A percentile compares a stretch with the other conserved stretches of the same genome.
Conservation (phyloP, 1,140 invertebrate species). For the Brachionus asplanchnoidis region DNA sequence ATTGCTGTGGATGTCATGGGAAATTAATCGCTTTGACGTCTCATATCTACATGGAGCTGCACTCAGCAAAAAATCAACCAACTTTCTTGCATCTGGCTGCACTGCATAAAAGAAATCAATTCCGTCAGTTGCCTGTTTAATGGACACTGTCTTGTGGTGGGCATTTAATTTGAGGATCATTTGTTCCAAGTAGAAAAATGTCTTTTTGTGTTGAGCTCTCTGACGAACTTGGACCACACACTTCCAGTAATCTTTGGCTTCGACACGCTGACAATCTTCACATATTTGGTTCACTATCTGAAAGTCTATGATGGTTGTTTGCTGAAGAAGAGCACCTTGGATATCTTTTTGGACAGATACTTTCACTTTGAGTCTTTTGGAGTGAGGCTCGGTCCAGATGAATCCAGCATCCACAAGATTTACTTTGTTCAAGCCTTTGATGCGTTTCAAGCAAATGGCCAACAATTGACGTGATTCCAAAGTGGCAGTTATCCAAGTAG, state of each 20-base stretch:
- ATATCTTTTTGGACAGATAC: conserved; percentile 91
- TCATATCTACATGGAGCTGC: conserved; percentile 73
- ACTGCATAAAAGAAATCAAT: conserved; percentile 89
- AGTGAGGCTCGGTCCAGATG: conserved; percentile 98
- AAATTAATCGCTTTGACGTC: conserved; percentile 88
- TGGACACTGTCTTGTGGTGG: conserved; percentile 82
- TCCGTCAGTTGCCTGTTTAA: conserved; percentile 87
- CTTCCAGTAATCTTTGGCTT: conserved; percentile 97
- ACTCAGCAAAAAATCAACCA: conserved; percentile 84
- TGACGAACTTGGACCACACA: conserved; percentile 70
- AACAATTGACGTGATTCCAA: conserved; percentile 89
- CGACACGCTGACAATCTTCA: conserved; percentile 87
- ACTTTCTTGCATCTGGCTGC: conserved; percentile 83
- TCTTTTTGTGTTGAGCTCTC: conserved; percentile 82
- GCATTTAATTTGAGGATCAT: conserved; percentile 90
- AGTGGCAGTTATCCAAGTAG: conserved; percentile 78
- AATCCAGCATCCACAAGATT: conserved; percentile 87
- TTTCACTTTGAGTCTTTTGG: conserved; percentile 92
- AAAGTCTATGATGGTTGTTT: conserved; percentile 90
- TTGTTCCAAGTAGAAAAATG: conserved; percentile 96
- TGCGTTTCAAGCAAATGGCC: conserved; percentile 81
- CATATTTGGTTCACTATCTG: conserved; percentile 88
- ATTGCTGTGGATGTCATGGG: conserved; percentile 94
- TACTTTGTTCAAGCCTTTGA: conserved; percentile 84
- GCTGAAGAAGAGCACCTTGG: conserved; percentile 58